Percentiles rank a stretch among this genome's conserved stretches.
These are phyloP conservation scores for Nemapogon koenigi DNA, from an alignment of 2,888 invertebrate species.

Conservation along the genomic window DNA sequence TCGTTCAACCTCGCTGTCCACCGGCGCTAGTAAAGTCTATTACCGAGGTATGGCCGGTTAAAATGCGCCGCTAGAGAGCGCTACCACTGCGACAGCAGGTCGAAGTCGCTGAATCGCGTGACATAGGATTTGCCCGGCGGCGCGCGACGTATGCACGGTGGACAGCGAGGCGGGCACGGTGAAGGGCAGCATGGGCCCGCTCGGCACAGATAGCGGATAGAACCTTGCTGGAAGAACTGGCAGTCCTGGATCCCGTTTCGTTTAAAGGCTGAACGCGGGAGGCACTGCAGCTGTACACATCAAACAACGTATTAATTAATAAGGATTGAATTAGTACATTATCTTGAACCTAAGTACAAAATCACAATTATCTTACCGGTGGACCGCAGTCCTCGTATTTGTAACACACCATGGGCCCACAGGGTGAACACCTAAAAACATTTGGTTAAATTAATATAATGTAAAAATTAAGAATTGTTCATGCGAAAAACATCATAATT, in stretches of 20 bases:
- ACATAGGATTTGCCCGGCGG: constrained; percentile 57
- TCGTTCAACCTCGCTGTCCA: constrained; percentile 31
- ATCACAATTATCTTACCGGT: constrained; percentile 51
- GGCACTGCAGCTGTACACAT: constrained; percentile 46
- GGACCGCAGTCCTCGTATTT: constrained; percentile 61
- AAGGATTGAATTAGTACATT: not conserved
- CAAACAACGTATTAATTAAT: not conserved
- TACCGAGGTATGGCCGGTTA: constrained; percentile 31
- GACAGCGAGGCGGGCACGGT: constrained; percentile 48
- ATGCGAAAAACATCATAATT: no score
- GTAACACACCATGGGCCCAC: constrained; percentile 57
- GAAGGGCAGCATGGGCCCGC: constrained; percentile 32
- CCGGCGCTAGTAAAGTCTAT: constrained; percentile 30
- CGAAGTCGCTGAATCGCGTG: constrained; percentile 57
- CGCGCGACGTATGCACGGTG: constrained; percentile 53
- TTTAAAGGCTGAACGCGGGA: constrained; percentile 59
- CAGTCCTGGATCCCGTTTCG: constrained; percentile 58
- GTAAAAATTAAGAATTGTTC: no score
- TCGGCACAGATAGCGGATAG: constrained; percentile 56
- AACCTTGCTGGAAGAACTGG: constrained; percentile 58
- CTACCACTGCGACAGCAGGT: constrained; percentile 53
- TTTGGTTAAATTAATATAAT: no score
- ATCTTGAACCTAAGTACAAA: no score
- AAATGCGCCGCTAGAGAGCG: constrained; percentile 25
- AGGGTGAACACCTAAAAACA: constrained; percentile 48